These are phyloP conservation scores for Oenanthe oenanthe DNA, from an alignment of 2,113 vertebrate species.

Conservation along the genomic window DNA sequence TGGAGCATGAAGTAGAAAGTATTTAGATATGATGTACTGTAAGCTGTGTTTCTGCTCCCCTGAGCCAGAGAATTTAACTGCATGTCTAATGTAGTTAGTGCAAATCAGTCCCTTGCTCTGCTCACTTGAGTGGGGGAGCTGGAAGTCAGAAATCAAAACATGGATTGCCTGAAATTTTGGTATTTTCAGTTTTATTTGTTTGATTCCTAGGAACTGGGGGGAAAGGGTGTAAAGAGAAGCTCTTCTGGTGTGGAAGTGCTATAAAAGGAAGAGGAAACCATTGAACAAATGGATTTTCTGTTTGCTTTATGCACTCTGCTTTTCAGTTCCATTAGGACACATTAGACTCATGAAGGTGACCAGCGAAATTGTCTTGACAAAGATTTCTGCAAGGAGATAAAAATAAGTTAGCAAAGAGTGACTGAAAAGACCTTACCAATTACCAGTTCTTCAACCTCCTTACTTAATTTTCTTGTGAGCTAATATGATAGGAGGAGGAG, in stretches of 20 bases:
- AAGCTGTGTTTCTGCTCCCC: background rate
- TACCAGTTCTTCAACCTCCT: background rate
- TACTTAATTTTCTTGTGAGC: slow-evolving; percentile 20
- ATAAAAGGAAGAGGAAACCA: background rate
- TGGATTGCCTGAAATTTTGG: background rate
- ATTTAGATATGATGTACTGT: background rate
- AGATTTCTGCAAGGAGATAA: background rate
- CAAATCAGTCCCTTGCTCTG: background rate
- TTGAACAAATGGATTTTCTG: background rate
- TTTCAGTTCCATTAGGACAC: background rate
- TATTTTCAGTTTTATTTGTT: background rate
- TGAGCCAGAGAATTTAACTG: background rate
- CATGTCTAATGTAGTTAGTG: background rate
- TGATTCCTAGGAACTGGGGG: background rate
- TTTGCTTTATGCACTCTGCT: background rate
- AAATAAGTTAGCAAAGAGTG: background rate
- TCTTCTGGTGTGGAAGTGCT: background rate
- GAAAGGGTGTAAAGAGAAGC: background rate
- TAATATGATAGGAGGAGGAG: slow-evolving; percentile 6
- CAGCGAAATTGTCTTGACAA: background rate
- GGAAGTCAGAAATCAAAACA: background rate
- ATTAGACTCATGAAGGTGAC: background rate
- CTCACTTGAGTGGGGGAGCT: background rate
- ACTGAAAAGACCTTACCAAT: background rate
- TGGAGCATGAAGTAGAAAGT: background rate